These are phyloP conservation scores for Tapirus terrestris DNA, from an alignment of 2,113 vertebrate genomes.

Conservation along the genomic window DNA sequence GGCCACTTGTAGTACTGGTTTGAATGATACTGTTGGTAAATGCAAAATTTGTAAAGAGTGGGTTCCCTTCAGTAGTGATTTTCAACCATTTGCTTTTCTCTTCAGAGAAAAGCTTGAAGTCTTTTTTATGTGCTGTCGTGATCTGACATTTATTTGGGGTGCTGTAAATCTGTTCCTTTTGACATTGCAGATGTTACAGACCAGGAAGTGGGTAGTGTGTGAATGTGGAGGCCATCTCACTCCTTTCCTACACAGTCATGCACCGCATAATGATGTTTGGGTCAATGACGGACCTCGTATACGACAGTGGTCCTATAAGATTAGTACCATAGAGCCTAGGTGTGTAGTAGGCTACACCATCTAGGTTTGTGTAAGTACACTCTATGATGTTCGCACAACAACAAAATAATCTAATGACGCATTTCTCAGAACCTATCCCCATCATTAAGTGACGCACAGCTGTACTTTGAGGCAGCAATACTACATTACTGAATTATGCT, in stretches of 20 bases:
- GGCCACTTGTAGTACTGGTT: not conserved
- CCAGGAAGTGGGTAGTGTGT: not conserved
- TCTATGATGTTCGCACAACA: too few species aligned
- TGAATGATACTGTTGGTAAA: slow-evolving; percentile 32
- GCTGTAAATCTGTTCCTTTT: not conserved
- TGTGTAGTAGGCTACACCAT: too few species aligned
- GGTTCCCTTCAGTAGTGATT: not conserved
- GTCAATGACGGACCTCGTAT: too few species aligned
- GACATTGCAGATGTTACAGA: not conserved
- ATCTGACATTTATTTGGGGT: not conserved
- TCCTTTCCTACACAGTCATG: not conserved
- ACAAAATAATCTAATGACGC: too few species aligned
- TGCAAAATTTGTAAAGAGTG: not conserved
- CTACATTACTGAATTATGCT: not conserved
- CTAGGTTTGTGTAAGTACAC: too few species aligned
- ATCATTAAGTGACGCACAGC: too few species aligned
- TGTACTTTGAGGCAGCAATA: not conserved
- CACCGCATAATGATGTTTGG: too few species aligned
- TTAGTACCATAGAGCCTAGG: too few species aligned
- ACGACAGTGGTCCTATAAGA: too few species aligned
- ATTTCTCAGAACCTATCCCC: too few species aligned
- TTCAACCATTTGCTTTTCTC: not conserved
- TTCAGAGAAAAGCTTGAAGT: not conserved
- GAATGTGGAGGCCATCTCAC: not conserved
- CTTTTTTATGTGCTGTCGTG: not conserved